A percentile compares a stretch with the other conserved stretches of the same genome.
Evolutionary conservation across 2,888 invertebrate genomes (phyloP).

Genomic region (Pocota personata): DNA sequence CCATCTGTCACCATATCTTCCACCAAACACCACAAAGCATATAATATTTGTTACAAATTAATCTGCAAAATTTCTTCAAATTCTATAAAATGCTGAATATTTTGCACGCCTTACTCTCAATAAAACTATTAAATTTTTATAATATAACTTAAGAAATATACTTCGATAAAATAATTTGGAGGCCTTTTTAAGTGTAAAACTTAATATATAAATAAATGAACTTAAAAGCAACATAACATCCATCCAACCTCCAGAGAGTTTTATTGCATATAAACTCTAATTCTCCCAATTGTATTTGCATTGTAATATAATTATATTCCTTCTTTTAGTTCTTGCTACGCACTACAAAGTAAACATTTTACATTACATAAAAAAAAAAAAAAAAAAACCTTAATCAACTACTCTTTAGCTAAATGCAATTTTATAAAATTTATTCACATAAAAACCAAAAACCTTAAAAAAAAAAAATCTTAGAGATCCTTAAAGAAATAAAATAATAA

Average conservation of each 20-base stretch:
- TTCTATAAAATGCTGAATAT: conserved; percentile 48
- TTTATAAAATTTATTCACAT: conserved; percentile 26
- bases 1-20: conserved; percentile 4
- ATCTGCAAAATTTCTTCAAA: conserved; percentile 43
- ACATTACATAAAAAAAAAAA: conserved; percentile 7
- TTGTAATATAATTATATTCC: conserved; percentile 28
- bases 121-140: conserved; percentile 48
- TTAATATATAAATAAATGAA: conserved; percentile 15
- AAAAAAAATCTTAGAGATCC: background rate
- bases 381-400: conserved; percentile 2
- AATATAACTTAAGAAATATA: conserved; percentile 47
- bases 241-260: conserved; percentile 48
- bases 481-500: conserved; percentile 6
- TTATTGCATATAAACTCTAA: conserved; percentile 28
- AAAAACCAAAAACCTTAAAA: background rate
- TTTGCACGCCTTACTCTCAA: conserved; percentile 70
- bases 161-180: conserved; percentile 67
- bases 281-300: conserved; percentile 34
- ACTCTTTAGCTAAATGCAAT: conserved; percentile 51
- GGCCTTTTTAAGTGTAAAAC: conserved; percentile 54
- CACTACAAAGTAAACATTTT: background rate
- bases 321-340: conserved; percentile 26
- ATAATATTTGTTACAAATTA: conserved; percentile 25
- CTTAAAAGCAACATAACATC: conserved; percentile 35
- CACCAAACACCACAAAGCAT: conserved; percentile 7